phyloP scores from a whole-genome alignment of 2,797 vertebrate genomes.

The Xenops minutus region DNA sequence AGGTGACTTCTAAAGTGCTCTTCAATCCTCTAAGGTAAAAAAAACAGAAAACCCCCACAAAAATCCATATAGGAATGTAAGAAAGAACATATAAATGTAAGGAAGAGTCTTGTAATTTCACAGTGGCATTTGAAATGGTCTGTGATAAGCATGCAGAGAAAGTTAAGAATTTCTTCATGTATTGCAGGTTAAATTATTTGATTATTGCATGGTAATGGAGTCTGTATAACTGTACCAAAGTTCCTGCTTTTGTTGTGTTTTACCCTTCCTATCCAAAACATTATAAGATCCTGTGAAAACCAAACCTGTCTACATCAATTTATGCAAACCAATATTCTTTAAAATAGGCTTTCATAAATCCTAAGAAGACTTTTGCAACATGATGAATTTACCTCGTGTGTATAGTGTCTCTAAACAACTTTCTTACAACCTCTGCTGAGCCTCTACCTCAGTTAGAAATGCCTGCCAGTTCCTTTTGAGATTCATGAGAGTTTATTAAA shows the following conservation, averaged over 20 bases:
- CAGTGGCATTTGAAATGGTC: not conserved
- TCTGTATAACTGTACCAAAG: not conserved
- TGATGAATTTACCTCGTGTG: not conserved
- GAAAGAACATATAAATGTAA: not conserved
- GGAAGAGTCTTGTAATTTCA: not conserved
- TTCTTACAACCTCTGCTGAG: not conserved
- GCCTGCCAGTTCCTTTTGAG: not conserved
- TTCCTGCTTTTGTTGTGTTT: not conserved
- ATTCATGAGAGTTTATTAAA: constrained; percentile 27
- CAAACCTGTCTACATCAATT: not conserved
- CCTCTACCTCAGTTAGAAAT: not conserved
- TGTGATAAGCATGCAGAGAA: not conserved
- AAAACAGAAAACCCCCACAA: accelerated
- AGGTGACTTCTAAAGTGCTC: not conserved
- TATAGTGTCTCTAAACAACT: not conserved
- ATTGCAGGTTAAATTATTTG: not conserved
- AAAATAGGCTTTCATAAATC: not conserved
- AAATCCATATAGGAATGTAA: not conserved
- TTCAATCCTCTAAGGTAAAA: not conserved
- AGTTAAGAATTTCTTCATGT: not conserved
- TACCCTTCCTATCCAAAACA: not conserved
- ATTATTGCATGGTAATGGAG: not conserved
- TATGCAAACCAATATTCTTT: not conserved
- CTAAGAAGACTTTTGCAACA: not conserved
- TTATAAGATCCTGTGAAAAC: not conserved